These are phyloP conservation scores for Tortrix viridana DNA, from an alignment of 2,888 invertebrate genomes.

Conservation along the genomic window DNA sequence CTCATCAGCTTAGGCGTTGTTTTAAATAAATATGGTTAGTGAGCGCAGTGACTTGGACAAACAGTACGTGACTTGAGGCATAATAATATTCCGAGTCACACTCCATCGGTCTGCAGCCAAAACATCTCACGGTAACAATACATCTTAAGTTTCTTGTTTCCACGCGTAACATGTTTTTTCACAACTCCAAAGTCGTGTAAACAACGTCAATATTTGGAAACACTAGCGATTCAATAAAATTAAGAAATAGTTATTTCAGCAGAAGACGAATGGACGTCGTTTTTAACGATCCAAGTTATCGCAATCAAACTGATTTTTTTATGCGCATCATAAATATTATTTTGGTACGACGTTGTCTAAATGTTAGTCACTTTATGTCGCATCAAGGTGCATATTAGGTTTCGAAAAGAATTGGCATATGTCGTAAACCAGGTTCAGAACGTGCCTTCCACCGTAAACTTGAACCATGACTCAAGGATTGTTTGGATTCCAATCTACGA, in stretches of 20 bases:
- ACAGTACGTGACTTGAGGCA: constrained; percentile 51
- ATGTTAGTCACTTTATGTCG: constrained; percentile 15
- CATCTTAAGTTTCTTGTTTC: constrained; percentile 49
- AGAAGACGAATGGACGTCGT: background rate
- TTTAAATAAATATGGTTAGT: constrained; percentile 36
- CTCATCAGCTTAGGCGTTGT: constrained; percentile 28
- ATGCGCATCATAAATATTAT: constrained; percentile 24
- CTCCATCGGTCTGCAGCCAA: constrained; percentile 57
- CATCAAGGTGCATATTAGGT: constrained; percentile 28
- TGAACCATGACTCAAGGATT: constrained; percentile 54
- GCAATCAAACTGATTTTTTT: constrained; percentile 18
- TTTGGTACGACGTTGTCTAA: constrained; percentile 13
- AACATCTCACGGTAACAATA: constrained; percentile 63
- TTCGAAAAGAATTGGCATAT: constrained; percentile 22
- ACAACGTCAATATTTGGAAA: constrained; percentile 8
- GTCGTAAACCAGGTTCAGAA: constrained; percentile 44
- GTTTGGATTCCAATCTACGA: constrained; percentile 62
- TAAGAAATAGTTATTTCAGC: background rate
- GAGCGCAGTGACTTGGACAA: constrained; percentile 35
- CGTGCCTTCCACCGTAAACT: constrained; percentile 73
- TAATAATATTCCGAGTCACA: constrained; percentile 57
- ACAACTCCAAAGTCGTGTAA: constrained; percentile 2
- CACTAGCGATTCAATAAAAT: constrained; percentile 2
- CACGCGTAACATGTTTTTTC: constrained; percentile 13
- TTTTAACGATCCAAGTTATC: constrained; percentile 4